Evolutionary conservation across 30 jellyfish, hydroid and myxozoan species (phyloP), one percentile per base, ranked within the genome.

Genomic region (Sanderia malayensis): DNA sequence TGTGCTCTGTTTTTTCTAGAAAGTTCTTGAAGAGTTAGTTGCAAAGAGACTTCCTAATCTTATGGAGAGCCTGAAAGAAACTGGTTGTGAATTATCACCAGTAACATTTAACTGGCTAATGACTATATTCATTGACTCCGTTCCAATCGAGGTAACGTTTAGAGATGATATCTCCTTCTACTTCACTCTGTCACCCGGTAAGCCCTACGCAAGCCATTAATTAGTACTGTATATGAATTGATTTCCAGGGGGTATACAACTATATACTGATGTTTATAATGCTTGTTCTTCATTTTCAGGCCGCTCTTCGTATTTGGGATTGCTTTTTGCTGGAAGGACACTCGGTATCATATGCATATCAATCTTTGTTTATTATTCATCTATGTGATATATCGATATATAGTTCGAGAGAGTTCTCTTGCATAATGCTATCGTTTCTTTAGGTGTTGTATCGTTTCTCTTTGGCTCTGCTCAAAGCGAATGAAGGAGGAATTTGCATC

Each of bases 31-130:
- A 32, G 90, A 73, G 13, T 22, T 88, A 17, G 81, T 67, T 20
- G 22, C 22, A 3, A 53, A 68, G 30, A 74, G 64, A 37, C 59
- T 80, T 33, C 97, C 86, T 0, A 90, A 75, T 41, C 33, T 88
- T n/a, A 25, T 81, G 83, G 79, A 68, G 37, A 70, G 46, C 75
- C 31, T 70, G 45, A 83, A 80, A 31, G 88, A 80, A 31, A 67
- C 61, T 21, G 78, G 77, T 17, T 88, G 97, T 66, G 97, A 88
- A 31, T 86, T 88, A 17, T 70, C 97, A 4, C 97, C 97, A 33
- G 81, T 88, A 13, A 80, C 97, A 41, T 88, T 88, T 61, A 88
- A 88, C 74, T 88, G 97, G 97, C 83, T 88, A 23, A 88, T 88
- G 97, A 81, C 97, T 31, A 46, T 88, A 33, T 88, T 80, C 76